phyloP scores from a whole-genome alignment of 2,888 invertebrate genomes.

The Erebia ligea region DNA sequence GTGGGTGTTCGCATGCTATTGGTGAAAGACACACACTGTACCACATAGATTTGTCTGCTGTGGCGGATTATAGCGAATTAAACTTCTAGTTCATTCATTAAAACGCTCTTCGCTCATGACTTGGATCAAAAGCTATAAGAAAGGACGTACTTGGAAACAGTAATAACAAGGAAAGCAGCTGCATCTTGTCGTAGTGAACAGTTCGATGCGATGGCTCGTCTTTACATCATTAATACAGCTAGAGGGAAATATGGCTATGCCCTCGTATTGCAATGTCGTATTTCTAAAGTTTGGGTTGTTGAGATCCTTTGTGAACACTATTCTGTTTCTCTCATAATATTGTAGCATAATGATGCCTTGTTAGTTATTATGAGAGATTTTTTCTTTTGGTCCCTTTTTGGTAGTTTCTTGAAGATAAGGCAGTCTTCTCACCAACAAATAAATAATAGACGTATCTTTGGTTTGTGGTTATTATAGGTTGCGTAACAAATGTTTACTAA shows the following conservation, averaged over 20 bases:
- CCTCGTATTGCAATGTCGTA: slow-evolving; percentile 20
- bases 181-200: slow-evolving; percentile 36
- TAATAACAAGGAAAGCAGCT: slow-evolving; percentile 36
- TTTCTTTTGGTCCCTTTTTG: background rate
- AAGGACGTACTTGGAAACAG: slow-evolving; percentile 24
- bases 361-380: background rate
- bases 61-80: no score
- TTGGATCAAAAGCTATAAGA: slow-evolving; percentile 6
- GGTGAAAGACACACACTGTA: no score
- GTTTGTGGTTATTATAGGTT: no score
- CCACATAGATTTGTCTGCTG: no score
- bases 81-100: no score
- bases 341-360: slow-evolving; percentile 9
- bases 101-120: slow-evolving; percentile 16
- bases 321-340: slow-evolving; percentile 1
- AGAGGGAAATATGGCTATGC: slow-evolving; percentile 32
- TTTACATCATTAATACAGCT: slow-evolving; percentile 34
- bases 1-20: no score
- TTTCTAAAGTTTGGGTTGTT: slow-evolving; percentile 11
- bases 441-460: no score
- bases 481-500: no score
- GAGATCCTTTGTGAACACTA: slow-evolving; percentile 16
- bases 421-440: background rate
- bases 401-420: background rate
- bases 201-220: slow-evolving; percentile 38